Conservation (phyloP, 2,113 vertebrate species). For the Carlito syrichta region DNA sequence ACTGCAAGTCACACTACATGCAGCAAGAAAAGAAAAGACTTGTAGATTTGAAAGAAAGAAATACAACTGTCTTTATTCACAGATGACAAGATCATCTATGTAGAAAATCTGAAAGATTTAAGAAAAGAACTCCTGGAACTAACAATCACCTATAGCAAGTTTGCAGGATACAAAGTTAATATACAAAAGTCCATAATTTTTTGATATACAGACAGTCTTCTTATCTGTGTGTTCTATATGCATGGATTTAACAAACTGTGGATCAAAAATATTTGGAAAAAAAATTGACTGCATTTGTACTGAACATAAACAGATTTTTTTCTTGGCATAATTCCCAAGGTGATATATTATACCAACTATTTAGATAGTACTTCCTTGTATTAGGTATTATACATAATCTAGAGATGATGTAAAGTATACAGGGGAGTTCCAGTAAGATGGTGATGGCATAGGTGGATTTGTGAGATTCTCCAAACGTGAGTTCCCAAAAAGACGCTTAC, state of each 20-base stretch:
- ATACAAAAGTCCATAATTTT: neutral
- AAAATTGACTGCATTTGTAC: neutral
- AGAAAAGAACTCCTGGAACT: neutral
- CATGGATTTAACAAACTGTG: neutral
- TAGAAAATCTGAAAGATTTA: neutral
- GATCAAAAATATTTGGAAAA: neutral
- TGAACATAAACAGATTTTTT: too few species aligned
- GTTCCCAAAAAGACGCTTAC: too few species aligned
- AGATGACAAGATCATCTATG: neutral
- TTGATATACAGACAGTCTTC: neutral
- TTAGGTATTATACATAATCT: too few species aligned
- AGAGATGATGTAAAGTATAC: too few species aligned
- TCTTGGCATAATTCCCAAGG: too few species aligned
- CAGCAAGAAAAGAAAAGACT: neutral
- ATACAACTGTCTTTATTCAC: neutral
- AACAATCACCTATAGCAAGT: neutral
- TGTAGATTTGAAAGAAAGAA: neutral
- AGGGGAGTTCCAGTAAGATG: too few species aligned
- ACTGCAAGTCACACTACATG: neutral
- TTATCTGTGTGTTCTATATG: neutral
- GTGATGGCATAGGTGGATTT: too few species aligned
- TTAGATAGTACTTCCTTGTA: too few species aligned
- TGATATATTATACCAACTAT: too few species aligned
- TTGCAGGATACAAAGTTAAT: neutral
- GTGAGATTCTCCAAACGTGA: too few species aligned